These are phyloP conservation scores for Eupsittula cactorum DNA, from an alignment of 2,113 vertebrate genomes.

Conservation along the genomic window DNA sequence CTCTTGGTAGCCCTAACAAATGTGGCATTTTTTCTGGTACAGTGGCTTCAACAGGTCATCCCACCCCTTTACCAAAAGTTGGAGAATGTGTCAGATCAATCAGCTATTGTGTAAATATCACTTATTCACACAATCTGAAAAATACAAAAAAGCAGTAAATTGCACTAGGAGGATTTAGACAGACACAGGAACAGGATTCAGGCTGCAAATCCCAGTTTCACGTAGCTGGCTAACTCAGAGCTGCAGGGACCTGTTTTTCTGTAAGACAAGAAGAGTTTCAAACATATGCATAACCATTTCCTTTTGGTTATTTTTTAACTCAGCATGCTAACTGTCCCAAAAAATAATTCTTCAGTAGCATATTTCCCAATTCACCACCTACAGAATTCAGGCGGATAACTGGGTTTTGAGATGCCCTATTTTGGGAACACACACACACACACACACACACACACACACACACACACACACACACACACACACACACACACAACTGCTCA, in stretches of 20 bases:
- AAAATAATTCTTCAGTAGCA: neutral
- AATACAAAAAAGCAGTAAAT: neutral
- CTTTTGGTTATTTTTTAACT: neutral
- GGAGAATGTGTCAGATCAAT: neutral
- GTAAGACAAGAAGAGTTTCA: neutral
- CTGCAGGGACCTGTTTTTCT: neutral
- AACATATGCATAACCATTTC: neutral
- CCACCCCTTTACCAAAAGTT: neutral
- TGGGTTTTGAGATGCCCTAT: neutral
- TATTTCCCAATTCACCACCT: neutral
- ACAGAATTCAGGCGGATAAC: neutral
- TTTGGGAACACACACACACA: neutral
- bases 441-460: neutral
- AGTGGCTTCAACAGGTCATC: neutral
- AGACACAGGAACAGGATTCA: neutral
- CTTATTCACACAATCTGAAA: neutral
- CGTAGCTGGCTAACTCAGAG: fast-evolving
- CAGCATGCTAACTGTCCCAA: neutral
- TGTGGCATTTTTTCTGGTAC: neutral
- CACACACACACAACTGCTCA: neutral
- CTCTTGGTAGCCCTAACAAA: neutral
- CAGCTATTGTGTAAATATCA: neutral
- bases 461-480: neutral
- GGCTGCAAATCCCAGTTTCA: neutral
- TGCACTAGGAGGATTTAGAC: neutral